A percentile compares a stretch with the other conserved stretches of the same genome.
Evolutionary conservation across 1,140 invertebrate species (phyloP).

Genomic region (Zeugodacus cucurbitae): DNA sequence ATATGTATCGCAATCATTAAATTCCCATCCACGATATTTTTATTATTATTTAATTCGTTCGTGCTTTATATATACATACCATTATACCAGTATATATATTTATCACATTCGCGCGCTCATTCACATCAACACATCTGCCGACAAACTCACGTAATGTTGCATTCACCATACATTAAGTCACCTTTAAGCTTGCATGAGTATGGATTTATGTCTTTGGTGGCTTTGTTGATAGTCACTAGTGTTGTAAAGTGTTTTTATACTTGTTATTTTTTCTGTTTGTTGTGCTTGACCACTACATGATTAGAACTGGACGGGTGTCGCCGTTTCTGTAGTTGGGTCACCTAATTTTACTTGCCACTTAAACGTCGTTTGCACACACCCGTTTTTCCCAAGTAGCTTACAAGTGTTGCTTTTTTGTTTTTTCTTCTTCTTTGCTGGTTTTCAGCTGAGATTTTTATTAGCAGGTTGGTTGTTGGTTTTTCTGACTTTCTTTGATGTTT

Average conservation of each 20-base stretch:
- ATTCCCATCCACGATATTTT: neutral
- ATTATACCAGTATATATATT: no score
- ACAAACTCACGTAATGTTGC: neutral
- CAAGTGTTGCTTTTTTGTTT: no score
- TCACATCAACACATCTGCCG: neutral
- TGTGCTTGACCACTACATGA: neutral
- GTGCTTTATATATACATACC: neutral
- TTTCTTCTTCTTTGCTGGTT: neutral
- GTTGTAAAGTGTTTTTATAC: neutral
- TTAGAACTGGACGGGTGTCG: neutral
- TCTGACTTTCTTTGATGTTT: neutral
- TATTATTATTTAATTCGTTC: slow-evolving; percentile 6
- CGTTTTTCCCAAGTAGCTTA: neutral
- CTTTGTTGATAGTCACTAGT: neutral
- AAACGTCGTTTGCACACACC: neutral
- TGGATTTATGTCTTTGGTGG: neutral
- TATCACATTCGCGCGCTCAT: neutral
- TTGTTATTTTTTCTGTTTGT: neutral
- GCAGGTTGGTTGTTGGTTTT: neutral
- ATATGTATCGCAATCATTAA: neutral
- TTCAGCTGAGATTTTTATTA: slow-evolving; percentile 12
- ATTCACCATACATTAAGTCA: neutral
- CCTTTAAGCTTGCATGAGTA: neutral
- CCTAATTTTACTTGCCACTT: slow-evolving; percentile 4
- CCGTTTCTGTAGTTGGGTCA: slow-evolving; percentile 5